A percentile compares a stretch with the other conserved stretches of the same genome.
phyloP scores from a whole-genome alignment of 1,140 invertebrate species.

The Drosophila bocki region DNA sequence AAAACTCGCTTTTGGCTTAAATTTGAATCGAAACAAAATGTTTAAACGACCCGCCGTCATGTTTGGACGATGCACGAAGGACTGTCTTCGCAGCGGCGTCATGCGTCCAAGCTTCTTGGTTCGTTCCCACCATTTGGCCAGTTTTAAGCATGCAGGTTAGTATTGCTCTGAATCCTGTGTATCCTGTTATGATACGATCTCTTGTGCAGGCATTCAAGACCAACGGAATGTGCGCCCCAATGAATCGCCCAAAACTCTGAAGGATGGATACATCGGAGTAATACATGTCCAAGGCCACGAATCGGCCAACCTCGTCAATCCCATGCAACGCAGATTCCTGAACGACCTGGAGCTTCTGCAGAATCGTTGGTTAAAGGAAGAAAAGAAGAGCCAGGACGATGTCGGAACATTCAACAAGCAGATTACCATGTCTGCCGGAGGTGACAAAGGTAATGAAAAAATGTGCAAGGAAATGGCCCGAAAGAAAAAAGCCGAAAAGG shows the following conservation, averaged over 20 bases:
- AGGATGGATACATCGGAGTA: background rate
- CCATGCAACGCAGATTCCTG: background rate
- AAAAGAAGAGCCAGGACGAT: background rate
- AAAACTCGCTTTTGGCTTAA: background rate
- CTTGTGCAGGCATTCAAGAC: background rate
- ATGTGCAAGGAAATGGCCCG: background rate
- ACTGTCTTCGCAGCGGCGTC: background rate
- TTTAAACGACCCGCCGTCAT: background rate
- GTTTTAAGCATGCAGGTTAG: background rate
- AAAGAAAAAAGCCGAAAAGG: background rate
- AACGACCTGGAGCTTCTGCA: constrained; percentile 6
- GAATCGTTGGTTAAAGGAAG: background rate
- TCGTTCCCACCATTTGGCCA: background rate
- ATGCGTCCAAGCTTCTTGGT: background rate
- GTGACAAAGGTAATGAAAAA: background rate
- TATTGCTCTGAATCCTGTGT: background rate
- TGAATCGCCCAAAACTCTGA: background rate
- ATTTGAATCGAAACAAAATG: background rate
- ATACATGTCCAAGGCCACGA: background rate
- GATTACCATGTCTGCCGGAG: background rate
- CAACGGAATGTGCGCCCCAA: background rate
- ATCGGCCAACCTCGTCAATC: background rate
- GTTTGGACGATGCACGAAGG: background rate
- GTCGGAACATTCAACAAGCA: background rate
- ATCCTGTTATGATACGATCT: background rate